Base-by-base conservation (phyloP, 1,140 invertebrate genomes). In the Diprion similis region DNA sequence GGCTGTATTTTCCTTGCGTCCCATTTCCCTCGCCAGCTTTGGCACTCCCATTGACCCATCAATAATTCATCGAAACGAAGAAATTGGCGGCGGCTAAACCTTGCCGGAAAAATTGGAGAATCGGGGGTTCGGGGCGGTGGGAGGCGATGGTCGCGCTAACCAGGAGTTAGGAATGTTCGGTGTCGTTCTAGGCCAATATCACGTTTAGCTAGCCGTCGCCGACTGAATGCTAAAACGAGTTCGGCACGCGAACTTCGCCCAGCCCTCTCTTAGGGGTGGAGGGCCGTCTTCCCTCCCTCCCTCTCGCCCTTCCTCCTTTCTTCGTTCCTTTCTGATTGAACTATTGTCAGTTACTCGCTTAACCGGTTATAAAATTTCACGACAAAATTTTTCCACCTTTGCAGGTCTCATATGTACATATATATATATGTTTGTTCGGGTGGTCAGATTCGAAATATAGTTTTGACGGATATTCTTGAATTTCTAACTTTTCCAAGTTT, bases 321-420 rank as follows among this genome's bases (percentile, higher is more conserved):
- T 73, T 75, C 74, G 75, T 78, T 45, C 71, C 48, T 72, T 71
- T 48, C 75, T 86, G 83, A 85, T 86, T 86, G 85, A 81, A 76
- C 83, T 72, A 86, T 86, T 85, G 85, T 85, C 76, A 79, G 8
- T 37, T 37, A 37, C 24, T 37, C 24, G 2, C n/a, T 59, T 37
- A 37, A 37, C 24, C 6, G 24, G 24, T 37, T 37, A 37, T 37
- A 37, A 37, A 37, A 37, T 13, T 37, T 59, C 11, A 17, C 51
- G n/a, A 59, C 9, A 59, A 59, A 59, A 15, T 59, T 59, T 9
- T 59, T 59, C 11, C 8, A 59, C 51, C n/a, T 11, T 8, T 11
- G 11, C 51, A 59, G n/a, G 51, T 15, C 51, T 59, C 51, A 6
- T 37, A 37, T 6, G 24, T 37, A 37, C 1, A 37, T 37, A 6